phyloP scores from a whole-genome alignment of 2,113 vertebrate species.

The Pycnonotus jocosus region DNA sequence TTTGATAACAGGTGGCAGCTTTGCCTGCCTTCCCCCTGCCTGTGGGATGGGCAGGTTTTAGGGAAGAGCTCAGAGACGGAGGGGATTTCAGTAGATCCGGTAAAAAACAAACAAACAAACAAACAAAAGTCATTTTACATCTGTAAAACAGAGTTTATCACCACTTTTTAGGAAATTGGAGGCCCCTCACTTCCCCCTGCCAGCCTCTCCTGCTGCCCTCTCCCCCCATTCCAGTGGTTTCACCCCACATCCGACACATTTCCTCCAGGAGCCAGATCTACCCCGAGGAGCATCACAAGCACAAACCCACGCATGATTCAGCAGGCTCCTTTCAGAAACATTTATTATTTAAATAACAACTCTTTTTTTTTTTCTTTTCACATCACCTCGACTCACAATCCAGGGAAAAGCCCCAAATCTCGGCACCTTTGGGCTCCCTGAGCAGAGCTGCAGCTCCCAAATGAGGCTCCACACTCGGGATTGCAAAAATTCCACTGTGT shows the following conservation, averaged over 20 bases:
- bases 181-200: not conserved
- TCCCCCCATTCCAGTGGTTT: not conserved
- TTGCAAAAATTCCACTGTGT: rapidly evolving
- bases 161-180: not conserved
- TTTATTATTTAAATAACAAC: conserved; percentile 44
- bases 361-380: not conserved
- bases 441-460: not conserved
- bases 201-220: not conserved
- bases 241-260: not conserved
- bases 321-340: not conserved
- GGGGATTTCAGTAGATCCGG: not conserved
- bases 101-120: too few relatives aligned
- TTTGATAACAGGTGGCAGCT: conserved; percentile 2
- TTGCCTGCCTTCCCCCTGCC: not conserved
- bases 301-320: not conserved
- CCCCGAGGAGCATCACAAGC: not conserved
- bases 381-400: not conserved
- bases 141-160: rapidly evolving
- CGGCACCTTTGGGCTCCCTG: not conserved
- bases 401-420: not conserved
- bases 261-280: not conserved
- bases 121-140: rapidly evolving
- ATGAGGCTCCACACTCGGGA: rapidly evolving
- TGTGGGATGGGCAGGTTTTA: rapidly evolving
- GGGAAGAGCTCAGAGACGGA: not conserved